Conservation (phyloP, 2,888 invertebrate species). For the Neoaliturus tenellus region DNA sequence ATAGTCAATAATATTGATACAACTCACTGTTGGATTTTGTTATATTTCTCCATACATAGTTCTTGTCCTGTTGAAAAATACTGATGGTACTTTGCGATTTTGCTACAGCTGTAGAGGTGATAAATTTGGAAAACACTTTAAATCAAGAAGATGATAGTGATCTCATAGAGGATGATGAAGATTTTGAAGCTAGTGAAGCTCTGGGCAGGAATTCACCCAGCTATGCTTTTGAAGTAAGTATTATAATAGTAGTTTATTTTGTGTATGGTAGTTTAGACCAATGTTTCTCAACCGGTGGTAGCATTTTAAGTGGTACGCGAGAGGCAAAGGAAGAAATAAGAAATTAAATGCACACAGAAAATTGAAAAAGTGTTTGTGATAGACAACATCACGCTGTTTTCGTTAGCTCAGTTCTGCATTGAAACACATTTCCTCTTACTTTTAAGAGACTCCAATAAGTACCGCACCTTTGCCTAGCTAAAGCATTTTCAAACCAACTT, state of each 20-base stretch:
- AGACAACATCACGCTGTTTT: too few relatives aligned
- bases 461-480: too few relatives aligned
- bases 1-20: background rate
- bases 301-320: too few relatives aligned
- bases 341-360: too few relatives aligned
- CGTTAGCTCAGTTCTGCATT: too few relatives aligned
- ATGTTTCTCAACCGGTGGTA: too few relatives aligned
- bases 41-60: background rate
- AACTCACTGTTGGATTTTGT: background rate
- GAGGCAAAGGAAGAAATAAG: too few relatives aligned
- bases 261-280: background rate
- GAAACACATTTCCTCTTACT: too few relatives aligned
- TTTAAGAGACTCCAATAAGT: too few relatives aligned
- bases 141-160: slow-evolving; percentile 38
- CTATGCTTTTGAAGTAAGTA: slow-evolving; percentile 29
- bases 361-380: background rate
- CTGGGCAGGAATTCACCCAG: background rate
- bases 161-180: slow-evolving; percentile 37
- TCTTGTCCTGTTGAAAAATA: background rate
- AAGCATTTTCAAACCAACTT: too few relatives aligned
- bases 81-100: background rate
- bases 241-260: background rate
- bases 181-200: background rate
- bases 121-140: background rate
- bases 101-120: slow-evolving; percentile 12